These are phyloP conservation scores for Eucera pruinosa DNA, from an alignment of 2,888 invertebrate species.

Conservation along the genomic window DNA sequence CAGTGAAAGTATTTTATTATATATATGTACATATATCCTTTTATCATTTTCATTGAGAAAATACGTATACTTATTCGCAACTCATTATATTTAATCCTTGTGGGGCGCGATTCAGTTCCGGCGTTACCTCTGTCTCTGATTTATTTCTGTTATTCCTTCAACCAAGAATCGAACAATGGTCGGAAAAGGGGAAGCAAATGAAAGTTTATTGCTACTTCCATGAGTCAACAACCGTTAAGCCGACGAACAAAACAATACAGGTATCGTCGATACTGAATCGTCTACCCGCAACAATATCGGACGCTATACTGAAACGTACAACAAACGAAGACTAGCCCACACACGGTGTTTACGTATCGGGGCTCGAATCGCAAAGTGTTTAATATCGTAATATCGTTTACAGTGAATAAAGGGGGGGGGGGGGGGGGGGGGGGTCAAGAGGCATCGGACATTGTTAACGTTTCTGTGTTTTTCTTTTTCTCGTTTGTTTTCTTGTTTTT, in stretches of 20 bases:
- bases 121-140: too few species aligned
- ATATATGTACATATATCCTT: slow-evolving; percentile 53
- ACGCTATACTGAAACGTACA: slow-evolving; percentile 62
- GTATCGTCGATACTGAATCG: slow-evolving; percentile 45
- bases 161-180: background rate
- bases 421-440: slow-evolving; percentile 1
- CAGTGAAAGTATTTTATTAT: slow-evolving; percentile 64
- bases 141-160: slow-evolving; percentile 3
- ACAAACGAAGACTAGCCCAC: slow-evolving; percentile 62
- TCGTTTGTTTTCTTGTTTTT: background rate
- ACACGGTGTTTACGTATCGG: slow-evolving; percentile 55
- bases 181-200: slow-evolving; percentile 28
- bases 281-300: slow-evolving; percentile 27
- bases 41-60: slow-evolving; percentile 77
- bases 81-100: slow-evolving; percentile 52
- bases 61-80: slow-evolving; percentile 78
- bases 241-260: slow-evolving; percentile 17
- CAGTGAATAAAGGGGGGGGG: slow-evolving; percentile 48
- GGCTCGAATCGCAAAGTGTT: slow-evolving; percentile 48
- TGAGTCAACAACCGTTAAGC: background rate
- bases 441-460: slow-evolving; percentile 59
- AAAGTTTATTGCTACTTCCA: slow-evolving; percentile 61
- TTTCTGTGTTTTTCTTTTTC: slow-evolving; percentile 5
- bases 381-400: slow-evolving; percentile 32
- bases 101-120: slow-evolving; percentile 37